phyloP scores from a whole-genome alignment of 2,797 vertebrate species.

The Buphagus erythrorhynchus region DNA sequence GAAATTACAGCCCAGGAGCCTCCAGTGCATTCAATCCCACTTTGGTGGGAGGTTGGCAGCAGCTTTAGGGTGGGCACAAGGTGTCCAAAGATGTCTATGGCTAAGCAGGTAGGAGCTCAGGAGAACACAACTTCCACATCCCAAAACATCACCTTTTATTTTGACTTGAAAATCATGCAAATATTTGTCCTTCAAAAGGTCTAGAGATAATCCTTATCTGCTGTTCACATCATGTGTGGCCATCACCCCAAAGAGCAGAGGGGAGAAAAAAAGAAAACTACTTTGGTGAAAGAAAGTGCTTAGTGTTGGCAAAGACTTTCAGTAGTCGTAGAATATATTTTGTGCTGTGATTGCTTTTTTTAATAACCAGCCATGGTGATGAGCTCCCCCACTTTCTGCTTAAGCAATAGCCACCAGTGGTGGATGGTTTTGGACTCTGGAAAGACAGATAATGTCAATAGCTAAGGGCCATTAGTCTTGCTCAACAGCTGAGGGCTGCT shows the following conservation, averaged over 20 bases:
- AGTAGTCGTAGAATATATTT: neutral
- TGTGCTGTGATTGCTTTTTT: neutral
- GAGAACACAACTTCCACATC: neutral
- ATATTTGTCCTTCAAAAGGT: neutral
- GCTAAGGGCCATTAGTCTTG: neutral
- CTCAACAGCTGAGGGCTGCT: neutral
- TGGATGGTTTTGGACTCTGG: neutral
- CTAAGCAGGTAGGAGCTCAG: neutral
- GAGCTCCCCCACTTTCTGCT: neutral
- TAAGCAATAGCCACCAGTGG: neutral
- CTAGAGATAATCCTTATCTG: neutral
- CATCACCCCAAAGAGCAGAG: neutral
- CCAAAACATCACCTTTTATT: neutral
- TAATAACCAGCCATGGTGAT: neutral
- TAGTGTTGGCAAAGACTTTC: neutral
- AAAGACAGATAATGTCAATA: neutral
- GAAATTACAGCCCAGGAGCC: neutral
- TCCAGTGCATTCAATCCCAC: neutral
- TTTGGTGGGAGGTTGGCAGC: neutral
- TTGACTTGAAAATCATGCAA: neutral
- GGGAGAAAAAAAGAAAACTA: neutral
- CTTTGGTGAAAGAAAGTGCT: neutral
- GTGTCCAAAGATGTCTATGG: neutral
- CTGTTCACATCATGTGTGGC: fast-evolving
- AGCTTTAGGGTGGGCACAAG: neutral